A percentile compares a stretch with the other conserved stretches of the same genome.
Evolutionary conservation across 2,888 invertebrate genomes (phyloP).

Genomic region (Norana najaformis): DNA sequence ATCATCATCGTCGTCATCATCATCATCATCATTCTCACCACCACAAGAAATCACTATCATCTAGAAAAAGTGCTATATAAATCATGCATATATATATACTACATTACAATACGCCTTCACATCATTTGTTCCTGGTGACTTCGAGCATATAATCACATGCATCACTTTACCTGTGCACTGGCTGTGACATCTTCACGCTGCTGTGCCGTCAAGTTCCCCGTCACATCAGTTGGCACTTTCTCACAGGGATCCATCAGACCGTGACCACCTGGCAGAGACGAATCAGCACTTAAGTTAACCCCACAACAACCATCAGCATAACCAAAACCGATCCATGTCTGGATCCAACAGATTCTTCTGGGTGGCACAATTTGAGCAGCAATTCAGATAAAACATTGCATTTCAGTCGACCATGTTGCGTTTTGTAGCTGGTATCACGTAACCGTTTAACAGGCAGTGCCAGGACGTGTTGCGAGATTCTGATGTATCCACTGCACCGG

Average conservation of each 20-base stretch:
- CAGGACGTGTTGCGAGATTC: background rate
- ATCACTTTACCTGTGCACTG: conserved; percentile 77
- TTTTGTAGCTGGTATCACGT: background rate
- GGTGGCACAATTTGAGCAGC: background rate
- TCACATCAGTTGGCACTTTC: conserved; percentile 87
- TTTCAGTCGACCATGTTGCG: background rate
- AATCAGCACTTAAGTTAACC: background rate
- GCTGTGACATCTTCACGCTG: conserved; percentile 94
- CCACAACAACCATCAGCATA: background rate
- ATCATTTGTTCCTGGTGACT: background rate
- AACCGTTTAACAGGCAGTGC: conserved; percentile 17
- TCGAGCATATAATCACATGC: background rate
- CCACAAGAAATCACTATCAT: no score
- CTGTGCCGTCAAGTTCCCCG: conserved; percentile 80
- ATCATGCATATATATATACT: no score
- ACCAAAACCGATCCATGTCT: background rate
- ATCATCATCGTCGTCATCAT: conserved; percentile 25
- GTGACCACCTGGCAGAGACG: conserved; percentile 70
- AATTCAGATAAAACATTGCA: conserved; percentile 19
- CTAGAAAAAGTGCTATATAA: no score
- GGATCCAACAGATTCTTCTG: background rate
- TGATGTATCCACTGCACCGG: background rate
- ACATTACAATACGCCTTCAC: no score
- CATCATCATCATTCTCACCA: background rate
- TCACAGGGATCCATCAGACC: conserved; percentile 96